Base-by-base conservation (phyloP, 2,888 invertebrate species). In the Polietes domitor region DNA sequence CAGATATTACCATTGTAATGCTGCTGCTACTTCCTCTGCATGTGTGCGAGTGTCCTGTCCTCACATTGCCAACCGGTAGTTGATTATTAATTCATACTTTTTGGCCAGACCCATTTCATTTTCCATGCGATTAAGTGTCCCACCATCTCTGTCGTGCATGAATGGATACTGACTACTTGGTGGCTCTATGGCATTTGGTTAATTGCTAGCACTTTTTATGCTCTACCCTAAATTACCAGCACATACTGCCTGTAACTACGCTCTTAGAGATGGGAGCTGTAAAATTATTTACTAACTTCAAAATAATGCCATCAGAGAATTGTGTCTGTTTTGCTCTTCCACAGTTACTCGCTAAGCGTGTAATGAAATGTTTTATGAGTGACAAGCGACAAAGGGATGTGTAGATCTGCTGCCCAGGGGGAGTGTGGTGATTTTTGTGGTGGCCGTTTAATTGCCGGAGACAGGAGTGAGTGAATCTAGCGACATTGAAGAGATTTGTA, bases 81-180 rank as follows among this genome's bases (percentile, higher is more conserved):
- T 61, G 32, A 77, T 70, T 70, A 77, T 71, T 77, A 58, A 77
- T 77, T 77, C 43, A 77, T 70, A 70, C 58, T 26, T 71, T 71
- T 43, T 37, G 19, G 58, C 71, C 71, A 71, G 77, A 6, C 58
- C 58, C 6, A 21, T 5, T 21, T n/a, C n/a, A n/a, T n/a, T n/a
- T n/a, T 41, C 21, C 63, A 26, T 63, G 37, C 21, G 41, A 19
- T n/a, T 3, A 17, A 19, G 28, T 65, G 19, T 68, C 15, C 58
- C 26, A 0, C n/a, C 47, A 2, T 47, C 10, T 2, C 47, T 12
- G 47, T 47, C n/a, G 4, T 32, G 47, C n/a, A 53, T 19, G 53
- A 3, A 0, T 21, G 4, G 19, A n/a, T n/a, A n/a, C n/a, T n/a
- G n/a, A n/a, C n/a, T 53, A 3, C 17, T 53, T 9, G 53, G 9